Evolutionary conservation across 2,113 vertebrate species (phyloP), one percentile per base, ranked within the genome.

Genomic region (Oryzias melastigma): DNA sequence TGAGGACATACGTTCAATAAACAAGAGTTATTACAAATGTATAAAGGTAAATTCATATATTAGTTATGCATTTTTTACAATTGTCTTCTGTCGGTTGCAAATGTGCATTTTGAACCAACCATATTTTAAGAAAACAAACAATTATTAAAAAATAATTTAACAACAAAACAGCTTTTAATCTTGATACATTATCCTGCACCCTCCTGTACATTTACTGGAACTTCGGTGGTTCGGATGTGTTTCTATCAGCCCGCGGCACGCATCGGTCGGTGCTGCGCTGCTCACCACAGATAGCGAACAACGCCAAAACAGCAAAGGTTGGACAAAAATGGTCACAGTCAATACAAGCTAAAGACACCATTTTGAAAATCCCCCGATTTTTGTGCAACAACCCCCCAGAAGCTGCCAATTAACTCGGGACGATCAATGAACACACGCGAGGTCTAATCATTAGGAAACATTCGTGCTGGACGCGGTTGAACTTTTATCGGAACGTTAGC

Each of bases 271-370:
- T 10, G 35, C 10, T 55, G 60, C 51, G 16, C 74, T 65, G 71
- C 84, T 84, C 85, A 86, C 81, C 84, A 58, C 42, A 73, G 78
- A 82, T 63, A 68, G 72, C 62, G 43, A 73, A 66, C 51, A 65
- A 64, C 75, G 78, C 62, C 76, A 86, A 87, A 85, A 89, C 80
- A 79, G 77, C 76, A 54, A 65, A 29, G 77, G 77, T 71, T 73
- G 84, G 83, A 83, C 81, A 85, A 84, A 90, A 87, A 88, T 73
- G 87, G 87, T 87, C 85, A 85, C 84, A 86, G 72, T 85, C 85
- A 80, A 85, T 35, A 88, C 75, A 76, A 80, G 84, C 85, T 83
- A 80, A 82, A 87, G 86, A 87, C 89, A 91, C 88, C 89, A 90
- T 90, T 91, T 91, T 91, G 88, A 87, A 88, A 85, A 85, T 67